Evolutionary conservation across 1,140 invertebrate species (phyloP), one percentile per base, ranked within the genome.

Genomic region (Lepidotrigona ventralis): DNA sequence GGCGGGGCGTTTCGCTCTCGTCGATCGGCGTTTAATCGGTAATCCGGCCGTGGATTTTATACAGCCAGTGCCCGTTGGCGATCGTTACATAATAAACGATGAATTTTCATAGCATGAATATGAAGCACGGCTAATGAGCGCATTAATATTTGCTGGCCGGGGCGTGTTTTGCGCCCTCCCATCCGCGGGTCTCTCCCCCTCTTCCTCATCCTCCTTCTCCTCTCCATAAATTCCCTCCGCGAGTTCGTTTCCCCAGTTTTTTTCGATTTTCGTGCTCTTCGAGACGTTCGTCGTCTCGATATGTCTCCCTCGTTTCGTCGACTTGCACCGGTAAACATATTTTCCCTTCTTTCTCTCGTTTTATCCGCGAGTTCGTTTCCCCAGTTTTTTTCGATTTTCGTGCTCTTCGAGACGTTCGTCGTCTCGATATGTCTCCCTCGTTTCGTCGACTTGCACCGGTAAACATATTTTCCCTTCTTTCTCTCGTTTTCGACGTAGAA

Each of bases 31-130:
- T 87, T 46, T 88, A 87, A 82, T 64, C 82, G 83, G 64, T 88
- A 87, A 88, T 85, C 66, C 63, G 21, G 39, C n/a, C 39, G 51
- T 71, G 69, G 68, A 60, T 85, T 81, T 84, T 77, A 75, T 83
- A 17, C 72, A 54, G 73, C 66, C 17, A 39, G 56, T 72, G 71
- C n/a, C 82, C 23, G 23, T 29, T 51, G 64, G 77, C 72, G 73
- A 74, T 72, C 76, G 74, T 89, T 89, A 89, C 88, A 89, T 90
- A 90, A 90, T 90, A 88, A 90, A 89, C 86, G 81, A 85, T 72
- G 87, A 90, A 83, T 87, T 89, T 90, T 90, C 89, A 90, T 87
- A 76, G 60, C 81, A 85, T 88, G 89, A 84, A 85, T 87, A 86
- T 82, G 85, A 87, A 83, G 85, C 81, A 75, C 68, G 75, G 80